Evolutionary conservation across 2,797 vertebrate genomes (phyloP), one percentile per base, ranked within the genome.

Genomic region (Triplophysa bombifrons): DNA sequence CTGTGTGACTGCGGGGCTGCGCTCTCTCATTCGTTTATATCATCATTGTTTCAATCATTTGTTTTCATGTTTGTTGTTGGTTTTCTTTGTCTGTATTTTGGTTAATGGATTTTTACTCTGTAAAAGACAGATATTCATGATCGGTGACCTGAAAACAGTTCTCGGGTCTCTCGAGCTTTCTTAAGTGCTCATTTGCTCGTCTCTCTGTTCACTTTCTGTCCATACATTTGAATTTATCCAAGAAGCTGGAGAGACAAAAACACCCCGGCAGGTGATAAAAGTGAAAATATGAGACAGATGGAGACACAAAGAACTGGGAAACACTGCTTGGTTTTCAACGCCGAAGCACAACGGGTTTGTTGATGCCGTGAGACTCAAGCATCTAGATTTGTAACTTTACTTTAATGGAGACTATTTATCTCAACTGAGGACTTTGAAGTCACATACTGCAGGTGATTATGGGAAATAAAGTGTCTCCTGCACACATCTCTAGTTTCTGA

Each of bases 171-270:
- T 19, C 16, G 4, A 22, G 55, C 55, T 56, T 10, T 56, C 11
- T 56, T 22, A n/a, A 56, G 19, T 3, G 9, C 17, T 22, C 17
- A 20, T 20, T 20, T 3, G 22, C n/a, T 56, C 74, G 74, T 81
- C 82, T 87, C 80, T 85, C 14, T 1, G 81, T 83, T 83, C 79
- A 55, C 87, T 89, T 78, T 81, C 44, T 67, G 86, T 85, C 85
- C 78, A 85, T 84, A 87, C 87, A 79, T 81, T 80, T 1, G 58
- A 84, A 87, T 89, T 91, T 88, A 78, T 80, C 85, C 84, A 68
- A 48, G 13, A 13, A 48, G 46, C 46, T 74, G 60, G 56, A 58
- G 25, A 76, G 81, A 73, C 46, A 60, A 74, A 76, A 61, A 80
- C 72, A 48, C 70, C 38, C 38, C 8, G 8, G 38, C 38, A 41